Evolutionary conservation across 2,888 invertebrate genomes (phyloP).

Genomic region (Parnassius glacialis): DNA sequence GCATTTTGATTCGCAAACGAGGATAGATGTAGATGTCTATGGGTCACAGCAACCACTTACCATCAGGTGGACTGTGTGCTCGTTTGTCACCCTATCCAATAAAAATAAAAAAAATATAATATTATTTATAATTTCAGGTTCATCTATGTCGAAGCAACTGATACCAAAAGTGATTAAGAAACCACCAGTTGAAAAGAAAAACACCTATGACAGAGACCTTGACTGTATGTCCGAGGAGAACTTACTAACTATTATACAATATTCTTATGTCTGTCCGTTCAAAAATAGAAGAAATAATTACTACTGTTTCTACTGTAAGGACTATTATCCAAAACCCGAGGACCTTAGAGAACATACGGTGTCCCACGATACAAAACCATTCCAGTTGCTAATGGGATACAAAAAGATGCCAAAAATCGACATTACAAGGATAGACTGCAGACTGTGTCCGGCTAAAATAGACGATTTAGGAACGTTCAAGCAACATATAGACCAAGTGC

Average conservation of each 20-base stretch:
- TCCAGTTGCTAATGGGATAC: constrained; percentile 67
- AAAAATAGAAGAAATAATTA: constrained; percentile 70
- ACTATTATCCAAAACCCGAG: constrained; percentile 70
- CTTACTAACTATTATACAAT: constrained; percentile 64
- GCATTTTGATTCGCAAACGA: too few relatives aligned
- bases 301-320: constrained; percentile 73
- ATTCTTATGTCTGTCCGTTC: constrained; percentile 70
- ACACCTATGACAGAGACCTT: constrained; percentile 63
- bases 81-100: too few relatives aligned
- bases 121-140: constrained; percentile 13
- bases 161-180: constrained; percentile 45
- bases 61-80: too few relatives aligned
- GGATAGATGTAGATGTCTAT: too few relatives aligned
- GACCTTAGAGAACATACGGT: constrained; percentile 67
- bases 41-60: too few relatives aligned
- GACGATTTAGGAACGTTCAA: constrained; percentile 61
- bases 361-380: constrained; percentile 67
- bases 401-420: constrained; percentile 73
- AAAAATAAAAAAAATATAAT: not conserved
- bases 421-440: constrained; percentile 67
- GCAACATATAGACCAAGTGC: constrained; percentile 61
- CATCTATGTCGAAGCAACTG: constrained; percentile 27
- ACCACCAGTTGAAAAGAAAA: constrained; percentile 57
- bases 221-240: constrained; percentile 75
- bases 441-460: constrained; percentile 60